Evolutionary conservation across 1,140 invertebrate species (phyloP), one percentile per base, ranked within the genome.

Genomic region (Aporrectodea caliginosa): DNA sequence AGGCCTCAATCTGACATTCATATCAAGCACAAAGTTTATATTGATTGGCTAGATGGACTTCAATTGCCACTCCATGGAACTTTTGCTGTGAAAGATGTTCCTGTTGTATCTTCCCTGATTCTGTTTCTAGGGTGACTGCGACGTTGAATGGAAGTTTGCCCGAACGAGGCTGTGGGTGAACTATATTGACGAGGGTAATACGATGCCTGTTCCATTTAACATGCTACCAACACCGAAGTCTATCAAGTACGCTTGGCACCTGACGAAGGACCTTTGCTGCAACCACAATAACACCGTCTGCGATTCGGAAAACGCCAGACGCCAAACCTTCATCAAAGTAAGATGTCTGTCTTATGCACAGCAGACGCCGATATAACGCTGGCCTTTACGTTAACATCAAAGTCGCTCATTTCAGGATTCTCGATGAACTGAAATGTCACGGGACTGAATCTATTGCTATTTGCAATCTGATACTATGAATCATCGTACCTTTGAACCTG

Each of bases 141-240:
- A 97, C 84, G 92, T 92, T 0, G 95, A 97, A 89, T 97, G 95
- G 95, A 97, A 97, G 87, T 97, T 96, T 84, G 94, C 95, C 1
- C 89, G 95, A 16, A 94, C 93, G 69, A 93, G 94, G 83, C 88
- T 97, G 16, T 97, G 94, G 94, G 93, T 97, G 91, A 95, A 93
- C 83, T 97, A 96, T 85, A 96, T 97, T 84, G 94, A 96, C 84
- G 94, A 96, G 73, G 93, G 94, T 0, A 92, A 93, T 81, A 95
- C 94, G 0, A 91, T 97, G 0, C 95, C 95, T 0, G 92, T 94
- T 0, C 95, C 95, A 0, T 96, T 97, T 85, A 97, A 96, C 86
- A 92, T 97, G 83, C 91, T 96, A 33, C 95, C 95, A 2, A 96
- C 96, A 0, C 96, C 95, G 32, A 98, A 98, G 89, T 95, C 81